These are phyloP conservation scores for Antennarius striatus DNA, from an alignment of 2,113 vertebrate species.

Conservation along the genomic window DNA sequence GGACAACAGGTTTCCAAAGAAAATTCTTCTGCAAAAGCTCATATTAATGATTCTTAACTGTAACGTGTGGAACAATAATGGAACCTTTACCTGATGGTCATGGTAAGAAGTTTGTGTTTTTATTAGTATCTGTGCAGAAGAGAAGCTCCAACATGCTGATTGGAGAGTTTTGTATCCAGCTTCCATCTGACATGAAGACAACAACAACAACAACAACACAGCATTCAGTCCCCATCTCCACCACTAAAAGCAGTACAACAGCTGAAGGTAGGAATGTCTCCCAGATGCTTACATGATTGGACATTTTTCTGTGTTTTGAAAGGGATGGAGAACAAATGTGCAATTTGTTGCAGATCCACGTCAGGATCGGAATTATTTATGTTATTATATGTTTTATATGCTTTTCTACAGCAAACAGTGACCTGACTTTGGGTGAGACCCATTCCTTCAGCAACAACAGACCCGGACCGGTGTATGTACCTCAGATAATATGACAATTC, in stretches of 20 bases:
- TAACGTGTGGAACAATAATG: neutral
- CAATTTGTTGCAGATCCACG: too few species aligned
- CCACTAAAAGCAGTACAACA: neutral
- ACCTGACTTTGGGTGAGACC: too few species aligned
- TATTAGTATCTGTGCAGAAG: neutral
- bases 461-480: too few species aligned
- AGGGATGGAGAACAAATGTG: too few species aligned
- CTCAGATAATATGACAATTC: too few species aligned
- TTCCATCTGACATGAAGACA: neutral
- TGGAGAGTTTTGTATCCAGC: conserved; percentile 7
- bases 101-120: neutral
- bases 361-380: too few species aligned
- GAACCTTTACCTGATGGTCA: neutral
- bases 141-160: neutral
- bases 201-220: neutral
- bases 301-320: too few species aligned
- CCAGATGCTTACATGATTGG: too few species aligned
- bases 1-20: neutral
- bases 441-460: too few species aligned
- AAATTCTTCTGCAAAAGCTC: too few species aligned
- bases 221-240: neutral
- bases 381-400: too few species aligned
- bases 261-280: neutral
- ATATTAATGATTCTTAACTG: neutral
- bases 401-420: too few species aligned